phyloP scores from a whole-genome alignment of 1,140 invertebrate species.

The Zaprionus capensis region DNA sequence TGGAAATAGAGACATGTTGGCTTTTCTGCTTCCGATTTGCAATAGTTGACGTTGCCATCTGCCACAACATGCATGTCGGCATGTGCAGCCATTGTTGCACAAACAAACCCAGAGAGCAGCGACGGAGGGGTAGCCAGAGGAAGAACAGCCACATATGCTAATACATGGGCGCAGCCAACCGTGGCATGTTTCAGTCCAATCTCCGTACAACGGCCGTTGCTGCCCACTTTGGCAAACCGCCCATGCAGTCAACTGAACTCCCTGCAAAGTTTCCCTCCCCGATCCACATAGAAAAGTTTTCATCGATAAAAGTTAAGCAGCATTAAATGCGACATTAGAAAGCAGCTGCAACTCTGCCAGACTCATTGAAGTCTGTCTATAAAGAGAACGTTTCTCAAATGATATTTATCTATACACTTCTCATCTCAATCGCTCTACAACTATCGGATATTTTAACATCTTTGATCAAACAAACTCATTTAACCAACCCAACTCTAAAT shows the following conservation, averaged over 20 bases:
- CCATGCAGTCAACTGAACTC: slow-evolving; percentile 46
- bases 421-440: neutral
- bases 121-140: slow-evolving; percentile 1
- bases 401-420: neutral
- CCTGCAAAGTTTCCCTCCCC: slow-evolving; percentile 22
- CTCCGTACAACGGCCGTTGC: neutral
- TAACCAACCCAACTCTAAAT: too few species aligned
- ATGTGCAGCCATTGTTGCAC: slow-evolving; percentile 53
- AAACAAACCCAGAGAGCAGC: slow-evolving; percentile 52
- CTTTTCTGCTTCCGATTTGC: slow-evolving; percentile 76
- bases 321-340: slow-evolving; percentile 37
- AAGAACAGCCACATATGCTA: slow-evolving; percentile 72
- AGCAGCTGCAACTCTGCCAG: neutral
- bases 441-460: neutral
- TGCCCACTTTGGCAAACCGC: slow-evolving; percentile 2
- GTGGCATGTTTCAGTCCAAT: slow-evolving; percentile 47
- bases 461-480: neutral
- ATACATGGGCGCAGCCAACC: slow-evolving; percentile 67
- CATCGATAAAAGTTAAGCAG: slow-evolving; percentile 36
- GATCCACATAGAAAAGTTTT: slow-evolving; percentile 23
- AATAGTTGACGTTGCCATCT: slow-evolving; percentile 62
- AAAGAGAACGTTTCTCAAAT: neutral
- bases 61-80: slow-evolving; percentile 19
- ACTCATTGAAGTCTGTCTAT: neutral
- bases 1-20: slow-evolving; percentile 80